Evolutionary conservation across 2,888 invertebrate species (phyloP), one percentile per base, ranked within the genome.

Genomic region (Caenorhabditis zanzibari): DNA sequence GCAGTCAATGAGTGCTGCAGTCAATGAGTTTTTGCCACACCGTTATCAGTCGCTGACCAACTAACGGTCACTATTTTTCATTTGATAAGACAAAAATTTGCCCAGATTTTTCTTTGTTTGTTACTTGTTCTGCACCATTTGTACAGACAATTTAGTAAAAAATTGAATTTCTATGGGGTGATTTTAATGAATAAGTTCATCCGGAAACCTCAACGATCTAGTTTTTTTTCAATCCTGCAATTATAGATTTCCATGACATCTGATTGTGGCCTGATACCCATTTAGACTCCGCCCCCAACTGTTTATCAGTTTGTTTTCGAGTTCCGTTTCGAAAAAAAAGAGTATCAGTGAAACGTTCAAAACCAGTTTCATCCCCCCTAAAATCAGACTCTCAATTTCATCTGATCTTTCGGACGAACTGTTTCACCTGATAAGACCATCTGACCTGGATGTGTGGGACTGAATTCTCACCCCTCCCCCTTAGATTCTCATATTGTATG

Each of bases 361-460:
- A 72, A 72, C 72, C 59, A 47, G 72, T 72, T 59, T 59, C 56
- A 44, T 32, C 56, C 24, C 38, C 44, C 26, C 14, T 14, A 12
- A 19, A 38, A 22, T 44, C 28, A 47, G 47, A 35, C 49, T 24
- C 49, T 52, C n/a, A 26, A 28, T 73, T 22, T 49, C 72, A 63
- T 73, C 73, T 73, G 73, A 73, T 73, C 73, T 63, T 63, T 71
- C 58, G 58, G 28, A 44, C 68, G 19, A 54, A 54, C 52, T 52
- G 66, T 22, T 56, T 58, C 44, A 58, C 56, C 58, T 71, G 71
- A 71, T 44, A 58, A 24, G 26, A 69, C 58, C 71, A 71, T 71
- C 71, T 71, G 71, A 71, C 44, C 69, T n/a, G n/a, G 16, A 26
- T n/a, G n/a, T n/a, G n/a, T n/a, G 14, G 22, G 59, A 7, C 38